Percentiles rank a stretch among this genome's conserved stretches.
Conservation (phyloP, 2,797 vertebrate species). For the Rachycentron canadum region DNA sequence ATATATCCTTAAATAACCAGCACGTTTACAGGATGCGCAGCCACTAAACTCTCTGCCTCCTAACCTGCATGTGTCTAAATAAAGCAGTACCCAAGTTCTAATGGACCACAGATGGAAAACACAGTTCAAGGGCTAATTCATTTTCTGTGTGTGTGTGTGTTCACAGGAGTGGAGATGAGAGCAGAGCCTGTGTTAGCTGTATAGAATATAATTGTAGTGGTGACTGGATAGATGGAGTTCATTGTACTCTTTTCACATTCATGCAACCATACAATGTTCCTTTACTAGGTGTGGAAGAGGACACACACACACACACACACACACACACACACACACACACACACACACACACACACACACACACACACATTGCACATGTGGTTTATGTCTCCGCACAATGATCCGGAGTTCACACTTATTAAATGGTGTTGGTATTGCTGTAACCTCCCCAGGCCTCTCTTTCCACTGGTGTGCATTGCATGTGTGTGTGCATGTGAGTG, state of each 20-base stretch:
- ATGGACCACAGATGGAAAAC: constrained; percentile 66
- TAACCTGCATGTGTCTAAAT: constrained; percentile 60
- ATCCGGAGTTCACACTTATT: constrained; percentile 81
- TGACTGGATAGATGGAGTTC: constrained; percentile 46
- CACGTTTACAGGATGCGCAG: constrained; percentile 4
- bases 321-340: constrained; percentile 37
- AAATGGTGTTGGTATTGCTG: constrained; percentile 78
- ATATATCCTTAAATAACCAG: constrained; percentile 14
- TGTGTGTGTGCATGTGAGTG: not conserved
- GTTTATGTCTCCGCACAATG: constrained; percentile 51
- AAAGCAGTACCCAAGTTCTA: constrained; percentile 59
- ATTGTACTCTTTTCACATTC: constrained; percentile 43
- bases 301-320: constrained; percentile 34
- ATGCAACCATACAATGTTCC: constrained; percentile 36
- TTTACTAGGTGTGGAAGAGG: constrained; percentile 53
- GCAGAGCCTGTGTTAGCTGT: constrained; percentile 37
- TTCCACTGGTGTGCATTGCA: constrained; percentile 57
- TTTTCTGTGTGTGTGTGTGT: constrained; percentile 41
- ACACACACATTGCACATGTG: constrained; percentile 31
- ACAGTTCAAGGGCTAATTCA: constrained; percentile 66
- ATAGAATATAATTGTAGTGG: constrained; percentile 54
- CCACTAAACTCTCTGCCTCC: constrained; percentile 16
- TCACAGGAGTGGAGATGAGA: constrained; percentile 20
- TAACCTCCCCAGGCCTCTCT: constrained; percentile 67
- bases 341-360: constrained; percentile 19